phyloP scores from a whole-genome alignment of 2,113 vertebrate species.

The Crotalus tigris region DNA sequence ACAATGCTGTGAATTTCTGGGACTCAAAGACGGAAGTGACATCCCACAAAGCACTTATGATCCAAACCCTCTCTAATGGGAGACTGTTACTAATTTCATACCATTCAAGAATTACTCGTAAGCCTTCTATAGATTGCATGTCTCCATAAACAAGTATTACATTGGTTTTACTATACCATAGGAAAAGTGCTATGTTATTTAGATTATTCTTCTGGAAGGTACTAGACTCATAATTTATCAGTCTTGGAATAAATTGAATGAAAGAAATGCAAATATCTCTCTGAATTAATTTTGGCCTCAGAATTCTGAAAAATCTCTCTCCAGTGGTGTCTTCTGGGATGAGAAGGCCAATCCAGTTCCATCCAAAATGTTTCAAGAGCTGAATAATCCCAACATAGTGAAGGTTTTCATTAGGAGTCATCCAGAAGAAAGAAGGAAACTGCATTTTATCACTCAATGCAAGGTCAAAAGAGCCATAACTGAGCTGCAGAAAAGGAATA shows the following conservation, averaged over 20 bases:
- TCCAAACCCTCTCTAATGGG: neutral
- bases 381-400: neutral
- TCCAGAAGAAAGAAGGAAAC: neutral
- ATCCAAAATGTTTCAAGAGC: neutral
- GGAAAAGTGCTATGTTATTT: fast-evolving
- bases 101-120: neutral
- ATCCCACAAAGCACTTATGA: neutral
- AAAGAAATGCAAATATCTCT: neutral
- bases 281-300: neutral
- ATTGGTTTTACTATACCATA: neutral
- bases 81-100: fast-evolving
- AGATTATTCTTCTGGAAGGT: neutral
- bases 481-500: too few species aligned
- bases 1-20: neutral
- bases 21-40: neutral
- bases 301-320: neutral
- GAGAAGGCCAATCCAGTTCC: neutral
- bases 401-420: neutral
- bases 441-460: neutral
- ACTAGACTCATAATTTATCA: neutral
- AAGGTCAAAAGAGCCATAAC: too few species aligned
- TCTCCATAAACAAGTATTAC: neutral
- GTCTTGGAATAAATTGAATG: neutral
- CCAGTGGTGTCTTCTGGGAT: neutral
- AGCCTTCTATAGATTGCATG: neutral